These are phyloP conservation scores for Ectemnius cavifrons DNA, from an alignment of 2,888 invertebrate species.

Conservation along the genomic window DNA sequence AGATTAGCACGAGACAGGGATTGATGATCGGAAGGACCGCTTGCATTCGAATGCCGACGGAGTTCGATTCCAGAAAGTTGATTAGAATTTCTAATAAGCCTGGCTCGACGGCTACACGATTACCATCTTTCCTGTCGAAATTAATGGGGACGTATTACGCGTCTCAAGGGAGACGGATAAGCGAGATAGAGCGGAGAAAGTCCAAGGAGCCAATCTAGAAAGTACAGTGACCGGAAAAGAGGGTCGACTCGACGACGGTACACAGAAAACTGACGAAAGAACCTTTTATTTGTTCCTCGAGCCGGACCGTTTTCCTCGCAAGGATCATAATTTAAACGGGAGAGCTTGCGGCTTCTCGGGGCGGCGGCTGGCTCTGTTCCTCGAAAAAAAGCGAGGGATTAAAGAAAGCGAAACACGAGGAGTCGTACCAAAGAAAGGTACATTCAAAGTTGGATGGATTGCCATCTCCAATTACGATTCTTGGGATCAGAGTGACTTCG, in stretches of 20 bases:
- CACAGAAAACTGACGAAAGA: neutral
- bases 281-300: neutral
- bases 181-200: slow-evolving; percentile 1
- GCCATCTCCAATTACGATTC: no score
- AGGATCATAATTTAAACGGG: neutral
- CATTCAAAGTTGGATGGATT: no score
- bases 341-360: no score
- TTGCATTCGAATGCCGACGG: neutral
- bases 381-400: no score
- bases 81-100: slow-evolving; percentile 4
- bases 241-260: neutral
- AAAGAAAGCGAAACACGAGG: no score
- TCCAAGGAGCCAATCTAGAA: slow-evolving; percentile 6
- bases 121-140: slow-evolving; percentile 3
- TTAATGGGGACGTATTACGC: slow-evolving; percentile 6
- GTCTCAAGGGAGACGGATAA: neutral
- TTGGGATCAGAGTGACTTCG: no score
- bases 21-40: neutral
- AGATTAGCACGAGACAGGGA: neutral
- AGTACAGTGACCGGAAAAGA: slow-evolving; percentile 5
- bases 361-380: no score
- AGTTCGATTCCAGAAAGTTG: neutral
- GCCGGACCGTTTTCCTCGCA: neutral
- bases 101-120: neutral
- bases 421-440: no score